Conservation (phyloP, 2,113 vertebrate species). For the Lophius piscatorius region DNA sequence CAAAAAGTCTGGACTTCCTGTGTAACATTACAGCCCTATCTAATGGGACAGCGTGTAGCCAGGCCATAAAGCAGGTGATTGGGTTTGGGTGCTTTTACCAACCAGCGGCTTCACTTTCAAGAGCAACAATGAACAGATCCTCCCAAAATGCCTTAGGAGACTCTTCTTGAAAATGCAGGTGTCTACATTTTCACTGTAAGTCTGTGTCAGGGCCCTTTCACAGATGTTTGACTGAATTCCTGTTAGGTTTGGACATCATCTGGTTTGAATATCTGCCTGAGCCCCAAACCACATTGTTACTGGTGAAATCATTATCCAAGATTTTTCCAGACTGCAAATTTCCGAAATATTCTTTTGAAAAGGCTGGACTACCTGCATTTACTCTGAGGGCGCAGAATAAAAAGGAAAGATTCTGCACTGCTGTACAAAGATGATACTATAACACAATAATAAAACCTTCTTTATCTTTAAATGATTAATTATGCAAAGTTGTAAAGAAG, state of each 20-base stretch:
- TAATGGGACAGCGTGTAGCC: conserved; percentile 20
- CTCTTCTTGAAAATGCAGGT: conserved; percentile 38
- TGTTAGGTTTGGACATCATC: conserved; percentile 13
- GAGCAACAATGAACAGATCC: conserved; percentile 31
- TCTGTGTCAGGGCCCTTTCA: conserved; percentile 4
- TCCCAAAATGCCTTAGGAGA: conserved; percentile 17
- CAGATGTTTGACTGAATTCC: conserved; percentile 27
- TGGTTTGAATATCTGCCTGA: conserved; percentile 36
- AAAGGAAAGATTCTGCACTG: too few relatives aligned
- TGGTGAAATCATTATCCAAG: conserved; percentile 33
- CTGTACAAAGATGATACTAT: too few relatives aligned
- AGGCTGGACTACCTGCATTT: conserved; percentile 23
- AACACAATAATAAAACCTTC: too few relatives aligned
- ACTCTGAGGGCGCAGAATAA: too few relatives aligned
- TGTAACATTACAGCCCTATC: conserved; percentile 27
- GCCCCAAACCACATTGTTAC: conserved; percentile 26
- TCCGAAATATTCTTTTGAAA: conserved; percentile 31
- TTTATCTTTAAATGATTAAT: too few relatives aligned
- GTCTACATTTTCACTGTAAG: conserved; percentile 12
- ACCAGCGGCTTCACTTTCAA: conserved; percentile 16
- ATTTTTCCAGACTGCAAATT: conserved; percentile 29
- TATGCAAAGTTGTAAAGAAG: too few relatives aligned
- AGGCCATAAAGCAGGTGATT: conserved; percentile 23
- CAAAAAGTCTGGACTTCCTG: conserved; percentile 34
- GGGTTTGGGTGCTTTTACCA: conserved; percentile 12